Evolutionary conservation across 2,888 invertebrate genomes (phyloP).

Genomic region (Corythucha ciliata): DNA sequence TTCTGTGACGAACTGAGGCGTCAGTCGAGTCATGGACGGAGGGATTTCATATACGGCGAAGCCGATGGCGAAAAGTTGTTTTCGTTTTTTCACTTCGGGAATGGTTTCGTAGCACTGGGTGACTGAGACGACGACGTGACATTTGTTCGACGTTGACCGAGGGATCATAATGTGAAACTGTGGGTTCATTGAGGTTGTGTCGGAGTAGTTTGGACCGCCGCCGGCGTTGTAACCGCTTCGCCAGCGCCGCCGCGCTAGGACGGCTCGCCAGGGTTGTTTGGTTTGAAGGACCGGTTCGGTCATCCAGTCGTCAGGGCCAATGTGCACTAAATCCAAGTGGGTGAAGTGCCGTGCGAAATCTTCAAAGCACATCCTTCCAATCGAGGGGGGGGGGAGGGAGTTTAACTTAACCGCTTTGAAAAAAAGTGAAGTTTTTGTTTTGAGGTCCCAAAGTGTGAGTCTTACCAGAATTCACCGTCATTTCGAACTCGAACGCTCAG

Average conservation of each 20-base stretch:
- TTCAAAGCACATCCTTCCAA: constrained; percentile 56
- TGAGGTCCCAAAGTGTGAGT: not conserved
- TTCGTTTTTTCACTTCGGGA: constrained; percentile 45
- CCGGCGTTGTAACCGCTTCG: constrained; percentile 60
- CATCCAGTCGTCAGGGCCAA: constrained; percentile 69
- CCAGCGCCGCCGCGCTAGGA: constrained; percentile 58
- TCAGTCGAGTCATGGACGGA: constrained; percentile 50
- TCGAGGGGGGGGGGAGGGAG: no score
- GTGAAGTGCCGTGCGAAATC: constrained; percentile 59
- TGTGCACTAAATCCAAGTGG: constrained; percentile 60
- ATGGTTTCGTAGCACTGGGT: constrained; percentile 54
- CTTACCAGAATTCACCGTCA: constrained; percentile 61
- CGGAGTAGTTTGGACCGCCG: constrained; percentile 53
- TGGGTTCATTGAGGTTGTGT: constrained; percentile 58
- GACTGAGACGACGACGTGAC: constrained; percentile 63
- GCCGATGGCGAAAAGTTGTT: constrained; percentile 53
- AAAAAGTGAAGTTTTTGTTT: not conserved
- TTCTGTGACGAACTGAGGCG: constrained; percentile 51
- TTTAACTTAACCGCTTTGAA: not conserved
- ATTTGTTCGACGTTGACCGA: constrained; percentile 52
- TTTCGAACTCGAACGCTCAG: constrained; percentile 53
- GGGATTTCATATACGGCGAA: constrained; percentile 64
- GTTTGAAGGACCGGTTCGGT: constrained; percentile 56
- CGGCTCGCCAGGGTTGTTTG: constrained; percentile 61
- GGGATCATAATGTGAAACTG: constrained; percentile 62